Evolutionary conservation across 2,888 invertebrate genomes (phyloP).

Genomic region (Eulithis prunata): DNA sequence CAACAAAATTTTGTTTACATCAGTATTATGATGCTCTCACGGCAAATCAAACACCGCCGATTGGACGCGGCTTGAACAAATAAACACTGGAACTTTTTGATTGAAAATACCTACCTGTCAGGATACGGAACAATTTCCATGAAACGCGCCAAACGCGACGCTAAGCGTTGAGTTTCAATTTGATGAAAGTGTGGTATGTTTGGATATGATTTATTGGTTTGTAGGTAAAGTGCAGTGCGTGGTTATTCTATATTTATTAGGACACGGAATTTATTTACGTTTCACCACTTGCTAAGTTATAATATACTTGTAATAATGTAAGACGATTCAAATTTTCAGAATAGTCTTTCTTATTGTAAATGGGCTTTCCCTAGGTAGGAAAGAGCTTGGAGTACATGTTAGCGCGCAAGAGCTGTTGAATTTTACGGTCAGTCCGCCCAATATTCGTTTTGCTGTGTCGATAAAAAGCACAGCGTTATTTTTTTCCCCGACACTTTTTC

Average conservation of each 20-base stretch:
- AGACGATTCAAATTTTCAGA: no score
- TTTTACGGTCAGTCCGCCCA: slow-evolving; percentile 63
- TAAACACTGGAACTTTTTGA: slow-evolving; percentile 46
- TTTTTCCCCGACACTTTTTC: slow-evolving; percentile 45
- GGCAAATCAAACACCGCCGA: slow-evolving; percentile 43
- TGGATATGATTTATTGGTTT: slow-evolving; percentile 53
- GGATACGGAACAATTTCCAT: slow-evolving; percentile 53
- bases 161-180: slow-evolving; percentile 59
- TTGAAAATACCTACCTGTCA: slow-evolving; percentile 50
- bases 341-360: no score
- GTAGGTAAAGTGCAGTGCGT: slow-evolving; percentile 7
- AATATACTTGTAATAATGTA: no score
- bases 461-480: slow-evolving; percentile 49
- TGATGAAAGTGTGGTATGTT: slow-evolving; percentile 48
- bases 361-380: no score
- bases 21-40: slow-evolving; percentile 33
- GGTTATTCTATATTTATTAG: not conserved
- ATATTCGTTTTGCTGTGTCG: slow-evolving; percentile 55
- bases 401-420: slow-evolving; percentile 55
- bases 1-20: slow-evolving; percentile 35
- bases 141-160: slow-evolving; percentile 51
- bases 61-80: slow-evolving; percentile 41
- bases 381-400: slow-evolving; percentile 27
- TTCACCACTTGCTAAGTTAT: no score
- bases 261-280: no score